Base-by-base conservation (phyloP, 2,797 vertebrate genomes). In the Tangara arthus region DNA sequence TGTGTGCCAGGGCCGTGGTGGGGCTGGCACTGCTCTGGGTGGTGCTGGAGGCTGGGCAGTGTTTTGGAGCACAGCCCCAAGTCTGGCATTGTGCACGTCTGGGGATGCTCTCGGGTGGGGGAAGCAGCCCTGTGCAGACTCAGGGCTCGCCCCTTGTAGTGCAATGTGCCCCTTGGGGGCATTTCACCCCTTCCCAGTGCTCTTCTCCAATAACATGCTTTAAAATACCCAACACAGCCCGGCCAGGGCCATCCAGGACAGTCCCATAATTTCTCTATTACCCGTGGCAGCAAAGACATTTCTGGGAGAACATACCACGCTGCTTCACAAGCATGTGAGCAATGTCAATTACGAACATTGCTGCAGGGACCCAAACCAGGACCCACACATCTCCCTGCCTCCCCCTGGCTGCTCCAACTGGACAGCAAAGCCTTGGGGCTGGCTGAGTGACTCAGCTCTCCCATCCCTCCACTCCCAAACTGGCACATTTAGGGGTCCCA, bases 81-180 rank as follows among this genome's bases (percentile, higher is more conserved):
- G 6, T 16, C 17, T 68, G 47, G 59, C 2, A 3, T 8, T 13
- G 27, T 18, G 39, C 7, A 2, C 0, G 0, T 16, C 8, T 11
- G 6, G 35, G 20, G 93, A 59, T 52, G 75, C 42, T 79, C 19
- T 0, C 0, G 2, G n/a, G 12, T 4, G 9, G 2, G 27, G 39
- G 37, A 55, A 77, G 30, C 44, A 32, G 50, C 37, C 68, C 22
- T 55, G 22, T 8, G 71, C 69, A 89, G 46, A 56, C 23, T 70
- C 30, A 24, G 61, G 35, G 41, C 49, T 85, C 85, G 30, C 4
- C 20, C 65, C 42, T 30, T 9, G n/a, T 12, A 46, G 24, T 3
- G 32, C 2, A 8, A 4, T 46, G 23, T 30, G 21, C 11, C 68
- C 56, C 23, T 30, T 14, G 69, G 53, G 56, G 83, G 9, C 3